These are phyloP conservation scores for Bradynema listronoti DNA, from an alignment of 1,140 invertebrate genomes.

Conservation along the genomic window DNA sequence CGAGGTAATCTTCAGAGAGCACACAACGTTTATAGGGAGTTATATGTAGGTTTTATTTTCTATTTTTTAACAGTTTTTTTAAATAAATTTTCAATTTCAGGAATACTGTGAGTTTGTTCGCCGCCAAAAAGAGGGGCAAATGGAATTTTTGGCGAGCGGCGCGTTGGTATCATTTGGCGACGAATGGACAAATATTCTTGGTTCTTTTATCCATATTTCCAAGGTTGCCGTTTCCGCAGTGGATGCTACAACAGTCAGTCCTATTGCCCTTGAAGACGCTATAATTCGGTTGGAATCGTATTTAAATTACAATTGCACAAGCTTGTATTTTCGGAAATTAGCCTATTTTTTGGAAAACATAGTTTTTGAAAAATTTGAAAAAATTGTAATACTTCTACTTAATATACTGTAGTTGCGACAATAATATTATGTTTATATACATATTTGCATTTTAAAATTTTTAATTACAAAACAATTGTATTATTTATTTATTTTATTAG, in stretches of 20 bases:
- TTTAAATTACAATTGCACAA: too few species aligned
- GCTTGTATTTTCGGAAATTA: too few species aligned
- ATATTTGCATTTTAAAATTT: too few species aligned
- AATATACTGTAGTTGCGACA: too few species aligned
- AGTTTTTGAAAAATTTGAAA: too few species aligned
- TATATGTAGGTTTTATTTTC: conserved; percentile 68
- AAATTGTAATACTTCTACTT: too few species aligned
- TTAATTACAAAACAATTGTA: conserved; percentile 56
- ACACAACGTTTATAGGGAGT: conserved; percentile 84
- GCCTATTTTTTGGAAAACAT: too few species aligned
- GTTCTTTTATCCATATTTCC: conserved; percentile 64
- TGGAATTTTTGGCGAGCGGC: conserved; percentile 82
- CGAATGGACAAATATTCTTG: conserved; percentile 60
- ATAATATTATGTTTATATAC: too few species aligned
- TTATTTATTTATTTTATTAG: conserved; percentile 36
- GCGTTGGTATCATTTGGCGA: conserved; percentile 63
- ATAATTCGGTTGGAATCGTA: too few species aligned
- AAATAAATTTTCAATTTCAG: conserved; percentile 60
- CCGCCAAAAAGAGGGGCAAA: conserved; percentile 87
- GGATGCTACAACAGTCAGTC: too few species aligned
- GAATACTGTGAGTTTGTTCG: conserved; percentile 74
- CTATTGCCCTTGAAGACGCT: too few species aligned
- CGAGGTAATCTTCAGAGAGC: conserved; percentile 89
- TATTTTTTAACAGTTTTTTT: conserved; percentile 7
- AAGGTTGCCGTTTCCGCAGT: conserved; percentile 70